Conservation (phyloP, 2,113 vertebrate species). For the Talpa occidentalis region DNA sequence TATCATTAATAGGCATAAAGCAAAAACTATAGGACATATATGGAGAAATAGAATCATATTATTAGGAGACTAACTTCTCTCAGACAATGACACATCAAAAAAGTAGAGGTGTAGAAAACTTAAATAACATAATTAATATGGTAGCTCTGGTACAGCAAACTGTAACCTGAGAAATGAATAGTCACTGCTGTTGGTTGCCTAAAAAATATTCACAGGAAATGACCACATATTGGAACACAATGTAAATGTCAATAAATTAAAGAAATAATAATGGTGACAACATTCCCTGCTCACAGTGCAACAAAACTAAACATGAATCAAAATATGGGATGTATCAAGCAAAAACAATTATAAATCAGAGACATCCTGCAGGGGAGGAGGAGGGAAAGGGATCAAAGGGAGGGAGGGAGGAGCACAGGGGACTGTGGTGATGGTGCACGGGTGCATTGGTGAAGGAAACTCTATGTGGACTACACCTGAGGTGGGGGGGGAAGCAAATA, state of each 20-base stretch:
- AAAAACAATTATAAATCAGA: no score
- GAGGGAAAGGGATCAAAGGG: no score
- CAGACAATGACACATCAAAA: slow-evolving; percentile 10
- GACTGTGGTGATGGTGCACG: no score
- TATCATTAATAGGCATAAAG: neutral
- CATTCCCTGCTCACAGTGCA: slow-evolving; percentile 22
- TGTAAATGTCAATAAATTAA: slow-evolving; percentile 29
- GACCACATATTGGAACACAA: neutral
- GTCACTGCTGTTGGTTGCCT: slow-evolving; percentile 9
- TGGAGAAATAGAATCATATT: neutral
- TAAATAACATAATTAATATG: slow-evolving; percentile 50
- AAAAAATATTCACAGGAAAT: slow-evolving; percentile 49
- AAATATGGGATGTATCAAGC: neutral
- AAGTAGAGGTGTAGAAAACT: slow-evolving; percentile 15
- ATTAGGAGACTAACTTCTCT: slow-evolving; percentile 36
- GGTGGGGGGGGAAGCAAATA: no score
- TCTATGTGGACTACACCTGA: no score
- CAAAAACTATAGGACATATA: slow-evolving; percentile 3
- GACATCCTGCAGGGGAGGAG: no score
- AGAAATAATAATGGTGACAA: neutral
- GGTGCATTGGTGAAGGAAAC: no score
- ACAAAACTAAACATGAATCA: slow-evolving; percentile 3
- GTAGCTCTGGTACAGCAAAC: slow-evolving; percentile 3
- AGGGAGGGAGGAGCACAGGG: no score
- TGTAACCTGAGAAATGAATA: slow-evolving; percentile 3